A percentile compares a stretch with the other conserved stretches of the same genome.
Evolutionary conservation across 2,888 invertebrate genomes (phyloP).

Genomic region (Standfussiana lucernea): DNA sequence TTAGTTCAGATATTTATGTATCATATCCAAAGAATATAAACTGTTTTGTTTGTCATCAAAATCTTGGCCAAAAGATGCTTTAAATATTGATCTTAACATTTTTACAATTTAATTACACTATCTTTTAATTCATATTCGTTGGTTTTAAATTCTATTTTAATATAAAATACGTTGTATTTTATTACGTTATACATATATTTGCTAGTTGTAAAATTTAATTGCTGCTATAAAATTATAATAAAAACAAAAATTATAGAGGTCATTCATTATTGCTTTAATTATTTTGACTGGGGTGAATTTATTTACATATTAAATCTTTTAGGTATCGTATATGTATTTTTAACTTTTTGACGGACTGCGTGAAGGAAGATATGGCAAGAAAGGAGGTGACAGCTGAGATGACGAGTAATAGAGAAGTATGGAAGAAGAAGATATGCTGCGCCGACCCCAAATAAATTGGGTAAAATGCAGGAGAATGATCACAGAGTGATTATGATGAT

Average conservation of each 20-base stretch:
- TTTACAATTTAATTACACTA: constrained; percentile 54
- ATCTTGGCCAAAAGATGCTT: constrained; percentile 18
- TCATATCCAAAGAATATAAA: constrained; percentile 11
- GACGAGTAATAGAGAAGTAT: background rate
- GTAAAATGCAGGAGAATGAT: background rate
- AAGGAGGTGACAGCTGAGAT: background rate
- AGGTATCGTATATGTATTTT: background rate
- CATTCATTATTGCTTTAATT: constrained; percentile 27
- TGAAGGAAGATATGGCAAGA: background rate
- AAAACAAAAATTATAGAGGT: constrained; percentile 26
- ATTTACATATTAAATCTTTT: background rate
- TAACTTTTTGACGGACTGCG: background rate
- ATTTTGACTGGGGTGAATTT: constrained; percentile 7
- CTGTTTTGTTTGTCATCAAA: constrained; percentile 14
- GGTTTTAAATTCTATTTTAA: constrained; percentile 12
- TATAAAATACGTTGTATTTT: constrained; percentile 37
- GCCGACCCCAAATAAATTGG: background rate
- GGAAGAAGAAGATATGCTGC: background rate
- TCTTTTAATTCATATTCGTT: constrained; percentile 23
- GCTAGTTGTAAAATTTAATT: constrained; percentile 54
- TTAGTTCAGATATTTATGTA: background rate
- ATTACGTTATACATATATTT: constrained; percentile 44
- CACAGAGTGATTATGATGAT: background rate
- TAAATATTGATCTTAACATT: constrained; percentile 22
- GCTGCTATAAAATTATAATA: constrained; percentile 43